Evolutionary conservation across 2,888 invertebrate species (phyloP).

Genomic region (Pasiphila rectangulata): DNA sequence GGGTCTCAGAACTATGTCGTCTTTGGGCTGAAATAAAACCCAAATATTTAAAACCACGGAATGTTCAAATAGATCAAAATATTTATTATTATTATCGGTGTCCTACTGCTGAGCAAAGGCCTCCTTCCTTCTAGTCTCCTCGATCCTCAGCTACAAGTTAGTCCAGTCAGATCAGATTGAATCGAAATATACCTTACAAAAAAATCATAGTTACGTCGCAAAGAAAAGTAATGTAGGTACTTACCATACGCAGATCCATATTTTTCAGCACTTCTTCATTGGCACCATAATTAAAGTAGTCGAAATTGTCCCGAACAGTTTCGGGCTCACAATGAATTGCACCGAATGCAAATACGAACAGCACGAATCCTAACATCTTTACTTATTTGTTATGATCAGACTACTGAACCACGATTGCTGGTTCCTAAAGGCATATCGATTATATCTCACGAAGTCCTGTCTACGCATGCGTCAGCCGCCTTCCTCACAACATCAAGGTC

Average conservation of each 20-base stretch:
- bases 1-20: constrained; percentile 79
- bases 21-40: constrained; percentile 59
- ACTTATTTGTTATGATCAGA: constrained; percentile 57
- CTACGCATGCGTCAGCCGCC: constrained; percentile 63
- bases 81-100: no score
- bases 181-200: no score
- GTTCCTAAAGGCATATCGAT: constrained; percentile 61
- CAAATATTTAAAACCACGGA: no score
- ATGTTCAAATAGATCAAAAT: not conserved
- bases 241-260: constrained; percentile 66
- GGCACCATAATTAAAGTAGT: constrained; percentile 70
- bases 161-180: no score
- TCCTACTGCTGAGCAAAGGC: no score
- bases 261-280: constrained; percentile 67
- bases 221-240: no score
- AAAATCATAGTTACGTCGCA: no score
- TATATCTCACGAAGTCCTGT: constrained; percentile 39
- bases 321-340: constrained; percentile 68
- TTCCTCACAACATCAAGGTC: constrained; percentile 55
- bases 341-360: constrained; percentile 46
- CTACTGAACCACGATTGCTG: constrained; percentile 46
- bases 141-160: no score
- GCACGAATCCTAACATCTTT: constrained; percentile 57
- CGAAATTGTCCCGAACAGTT: constrained; percentile 70
- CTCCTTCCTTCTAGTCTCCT: no score